A percentile compares a stretch with the other conserved stretches of the same genome.
These are phyloP conservation scores for Philereme transversata DNA, from an alignment of 2,888 invertebrate species.

Conservation along the genomic window DNA sequence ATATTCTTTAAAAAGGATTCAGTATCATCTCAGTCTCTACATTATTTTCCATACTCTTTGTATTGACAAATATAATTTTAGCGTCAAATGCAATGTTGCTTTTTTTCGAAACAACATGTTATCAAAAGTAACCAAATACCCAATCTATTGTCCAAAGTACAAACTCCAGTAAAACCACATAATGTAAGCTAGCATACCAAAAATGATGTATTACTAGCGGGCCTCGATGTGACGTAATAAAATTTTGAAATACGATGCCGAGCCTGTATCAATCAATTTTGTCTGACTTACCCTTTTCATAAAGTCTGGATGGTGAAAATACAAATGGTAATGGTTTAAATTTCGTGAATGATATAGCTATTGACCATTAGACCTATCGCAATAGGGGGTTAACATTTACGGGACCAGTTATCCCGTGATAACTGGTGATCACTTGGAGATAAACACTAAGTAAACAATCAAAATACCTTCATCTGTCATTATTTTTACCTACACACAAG, in stretches of 20 bases:
- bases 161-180: slow-evolving; percentile 28
- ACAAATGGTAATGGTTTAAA: slow-evolving; percentile 23
- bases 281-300: slow-evolving; percentile 41
- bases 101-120: too few relatives aligned
- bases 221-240: slow-evolving; percentile 37
- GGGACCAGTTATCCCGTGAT: too few relatives aligned
- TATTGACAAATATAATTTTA: too few relatives aligned
- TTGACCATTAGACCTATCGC: background rate
- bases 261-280: slow-evolving; percentile 46
- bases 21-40: too few relatives aligned
- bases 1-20: too few relatives aligned
- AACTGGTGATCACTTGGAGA: too few relatives aligned
- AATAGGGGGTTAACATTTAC: too few relatives aligned
- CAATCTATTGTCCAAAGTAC: slow-evolving; percentile 3
- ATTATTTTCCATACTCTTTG: too few relatives aligned
- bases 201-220: slow-evolving; percentile 37
- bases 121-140: background rate
- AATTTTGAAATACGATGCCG: slow-evolving; percentile 42
- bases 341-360: slow-evolving; percentile 15
- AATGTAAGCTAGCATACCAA: slow-evolving; percentile 13
- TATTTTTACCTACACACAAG: too few relatives aligned
- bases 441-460: too few relatives aligned
- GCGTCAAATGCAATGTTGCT: too few relatives aligned
- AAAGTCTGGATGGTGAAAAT: slow-evolving; percentile 28
- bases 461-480: too few relatives aligned